Base-by-base conservation (phyloP, 1,140 invertebrate species). In the Chymomyza costata region DNA sequence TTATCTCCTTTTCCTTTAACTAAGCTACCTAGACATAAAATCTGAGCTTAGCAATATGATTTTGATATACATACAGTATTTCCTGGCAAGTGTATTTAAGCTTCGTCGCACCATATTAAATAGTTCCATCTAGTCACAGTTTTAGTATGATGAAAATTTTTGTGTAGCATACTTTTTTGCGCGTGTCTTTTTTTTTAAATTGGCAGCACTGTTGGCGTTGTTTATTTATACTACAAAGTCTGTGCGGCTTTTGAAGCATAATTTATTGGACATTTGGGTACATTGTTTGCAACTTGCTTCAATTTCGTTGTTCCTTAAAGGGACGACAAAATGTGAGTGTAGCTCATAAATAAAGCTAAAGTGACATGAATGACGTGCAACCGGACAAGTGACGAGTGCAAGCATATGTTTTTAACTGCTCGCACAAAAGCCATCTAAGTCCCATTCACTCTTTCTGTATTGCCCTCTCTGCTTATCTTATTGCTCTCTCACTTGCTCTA, bases 261-360 rank as follows among this genome's bases (percentile, higher is more conserved):
- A 65, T 51, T 65, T 70, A 70, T 69, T 38, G 58, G 47, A 35
- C 35, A n/a, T n/a, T n/a, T n/a, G n/a, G n/a, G n/a, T n/a, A n/a
- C n/a, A n/a, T n/a, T n/a, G n/a, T n/a, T n/a, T n/a, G n/a, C 10
- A 53, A 15, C 38, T 11, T 31, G 38, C 50, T 64, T 43, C 11
- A 44, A 45, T 50, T 64, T 64, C 60, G 64, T 1, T n/a, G 2
- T 14, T 8, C 7, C 40, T 54, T 55, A 53, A 59, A 31, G n/a
- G 11, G 31, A 28, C 11, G 8, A 43, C 7, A 44, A 39, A 13
- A 25, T 5, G 21, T 25, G 21, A n/a, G 21, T 8, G 30, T n/a
- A 34, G 47, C 32, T 18, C 43, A 67, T 61, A 67, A 62, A 67
- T 67, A 50, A 61, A 35, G 13, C 11, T n/a, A 25, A 31, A 46